Percentiles rank a stretch among this genome's conserved stretches.
These are phyloP conservation scores for Metopia argyrocephala DNA, from an alignment of 2,888 invertebrate genomes.

Conservation along the genomic window DNA sequence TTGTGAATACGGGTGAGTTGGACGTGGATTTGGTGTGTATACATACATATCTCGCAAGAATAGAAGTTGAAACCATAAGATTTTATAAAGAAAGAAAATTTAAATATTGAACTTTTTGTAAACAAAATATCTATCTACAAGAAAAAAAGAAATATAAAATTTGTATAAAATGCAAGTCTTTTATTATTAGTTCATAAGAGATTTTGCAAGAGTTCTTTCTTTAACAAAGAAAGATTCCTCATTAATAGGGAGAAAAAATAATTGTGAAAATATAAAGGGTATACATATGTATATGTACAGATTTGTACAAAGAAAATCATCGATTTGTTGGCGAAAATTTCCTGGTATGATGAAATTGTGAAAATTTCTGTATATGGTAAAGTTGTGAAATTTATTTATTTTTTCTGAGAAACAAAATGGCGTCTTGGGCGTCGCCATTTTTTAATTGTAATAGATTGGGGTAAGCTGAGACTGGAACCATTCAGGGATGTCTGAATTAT, in stretches of 20 bases:
- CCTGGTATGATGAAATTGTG: conserved; percentile 10
- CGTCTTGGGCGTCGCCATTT: conserved; percentile 40
- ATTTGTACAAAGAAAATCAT: not conserved
- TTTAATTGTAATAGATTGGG: conserved; percentile 59
- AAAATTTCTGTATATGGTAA: conserved; percentile 33
- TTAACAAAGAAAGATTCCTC: conserved; percentile 10
- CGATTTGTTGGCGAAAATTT: conserved; percentile 16
- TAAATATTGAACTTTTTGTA: conserved; percentile 12
- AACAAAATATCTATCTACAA: not conserved
- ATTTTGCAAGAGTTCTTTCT: conserved; percentile 49
- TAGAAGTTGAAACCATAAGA: not conserved
- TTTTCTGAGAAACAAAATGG: conserved; percentile 53
- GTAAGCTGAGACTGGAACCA: conserved; percentile 16
- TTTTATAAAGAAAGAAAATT: not conserved
- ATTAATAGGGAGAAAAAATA: conserved; percentile 9
- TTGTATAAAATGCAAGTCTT: conserved; percentile 54
- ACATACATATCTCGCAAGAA: conserved; percentile 54
- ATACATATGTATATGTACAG: not conserved
- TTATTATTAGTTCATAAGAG: conserved; percentile 63
- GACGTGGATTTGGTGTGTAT: conserved; percentile 62
- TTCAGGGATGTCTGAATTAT: conserved; percentile 17
- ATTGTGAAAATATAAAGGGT: not conserved
- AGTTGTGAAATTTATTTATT: conserved; percentile 43
- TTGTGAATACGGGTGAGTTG: conserved; percentile 67
- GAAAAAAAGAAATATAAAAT: conserved; percentile 38